phyloP scores from a whole-genome alignment of 1,140 invertebrate genomes.

The Drosophila repleta region DNA sequence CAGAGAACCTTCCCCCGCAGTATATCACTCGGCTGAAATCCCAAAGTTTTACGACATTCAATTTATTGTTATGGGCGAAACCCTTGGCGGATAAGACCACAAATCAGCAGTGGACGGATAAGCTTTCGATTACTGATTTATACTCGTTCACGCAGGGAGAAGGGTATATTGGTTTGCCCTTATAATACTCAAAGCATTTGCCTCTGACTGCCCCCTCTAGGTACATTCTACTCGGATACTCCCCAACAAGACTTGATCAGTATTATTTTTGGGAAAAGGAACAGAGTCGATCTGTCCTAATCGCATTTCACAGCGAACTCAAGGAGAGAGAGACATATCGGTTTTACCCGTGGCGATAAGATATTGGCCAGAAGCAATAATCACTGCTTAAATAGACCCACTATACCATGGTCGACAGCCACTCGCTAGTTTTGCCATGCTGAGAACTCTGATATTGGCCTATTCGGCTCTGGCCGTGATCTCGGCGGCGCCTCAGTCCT shows the following conservation, averaged over 20 bases:
- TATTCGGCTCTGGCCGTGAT: not conserved
- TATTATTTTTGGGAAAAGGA: not conserved
- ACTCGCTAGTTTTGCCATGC: slow-evolving; percentile 19
- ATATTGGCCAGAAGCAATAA: slow-evolving; percentile 11
- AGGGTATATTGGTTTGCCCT: too few species aligned
- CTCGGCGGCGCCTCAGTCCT: slow-evolving; percentile 9
- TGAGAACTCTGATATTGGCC: slow-evolving; percentile 18
- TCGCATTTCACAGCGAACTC: not conserved
- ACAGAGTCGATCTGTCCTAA: not conserved
- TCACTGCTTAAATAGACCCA: slow-evolving; percentile 27
- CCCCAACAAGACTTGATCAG: too few species aligned
- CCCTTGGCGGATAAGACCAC: not conserved
- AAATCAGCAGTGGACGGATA: not conserved
- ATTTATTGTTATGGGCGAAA: not conserved
- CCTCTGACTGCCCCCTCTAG: too few species aligned
- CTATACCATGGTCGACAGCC: not conserved
- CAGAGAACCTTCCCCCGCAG: not conserved
- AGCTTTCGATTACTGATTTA: not conserved
- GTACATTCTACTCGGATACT: too few species aligned
- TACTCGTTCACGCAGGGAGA: too few species aligned
- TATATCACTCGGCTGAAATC: not conserved
- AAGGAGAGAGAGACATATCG: slow-evolving; percentile 3
- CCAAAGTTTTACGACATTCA: not conserved
- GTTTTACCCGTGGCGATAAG: slow-evolving; percentile 26
- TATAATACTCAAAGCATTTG: too few species aligned